Base-by-base conservation (phyloP, 1,140 invertebrate species). In the Drosophila funebris region DNA sequence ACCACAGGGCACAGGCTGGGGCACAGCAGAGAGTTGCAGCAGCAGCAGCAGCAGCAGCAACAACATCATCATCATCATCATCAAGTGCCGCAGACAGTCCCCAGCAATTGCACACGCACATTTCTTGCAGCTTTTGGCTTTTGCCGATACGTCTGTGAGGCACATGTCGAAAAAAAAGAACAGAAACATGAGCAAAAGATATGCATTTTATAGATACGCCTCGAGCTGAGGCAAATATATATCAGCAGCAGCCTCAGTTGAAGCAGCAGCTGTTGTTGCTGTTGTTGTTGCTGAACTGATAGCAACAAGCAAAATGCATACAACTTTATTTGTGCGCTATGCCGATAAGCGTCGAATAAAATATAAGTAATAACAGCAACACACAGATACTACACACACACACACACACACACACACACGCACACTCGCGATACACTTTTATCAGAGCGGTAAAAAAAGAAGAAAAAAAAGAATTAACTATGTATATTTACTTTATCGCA, bases 401-500 rank as follows among this genome's bases (percentile, higher is more conserved):
- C 58, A 67, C 50, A 57, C 70, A 50, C 67, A 44, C 44, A 61
- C 20, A 31, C 5, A 29, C 18, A 33, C 13, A 27, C 41, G 14
- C 46, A 29, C 16, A 44, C 27, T 22, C 43, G 44, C 57, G 11
- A 52, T 64, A 84, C 78, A 79, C 44, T 80, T 81, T 85, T 85
- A 85, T 85, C 81, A 57, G 13, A 66, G 39, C 37, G 18, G 22
- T 24, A 81, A 73, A 31, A 52, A 14, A 52, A 58, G 0, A 44
- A 9, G 20, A 7, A 50, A 46, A 41, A 31, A 37, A 41, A 73
- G 56, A 73, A 81, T 61, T 69, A 81, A 64, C 66, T 60, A 76
- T 69, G 27, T 68, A 77, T 77, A 71, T 80, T 73, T 43, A 60
- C 69, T 84, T 85, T 85, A 81, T 85, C 82, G 82, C 70, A 60